phyloP scores from a whole-genome alignment of 1,140 invertebrate species.

The Tyrophagus putrescentiae region DNA sequence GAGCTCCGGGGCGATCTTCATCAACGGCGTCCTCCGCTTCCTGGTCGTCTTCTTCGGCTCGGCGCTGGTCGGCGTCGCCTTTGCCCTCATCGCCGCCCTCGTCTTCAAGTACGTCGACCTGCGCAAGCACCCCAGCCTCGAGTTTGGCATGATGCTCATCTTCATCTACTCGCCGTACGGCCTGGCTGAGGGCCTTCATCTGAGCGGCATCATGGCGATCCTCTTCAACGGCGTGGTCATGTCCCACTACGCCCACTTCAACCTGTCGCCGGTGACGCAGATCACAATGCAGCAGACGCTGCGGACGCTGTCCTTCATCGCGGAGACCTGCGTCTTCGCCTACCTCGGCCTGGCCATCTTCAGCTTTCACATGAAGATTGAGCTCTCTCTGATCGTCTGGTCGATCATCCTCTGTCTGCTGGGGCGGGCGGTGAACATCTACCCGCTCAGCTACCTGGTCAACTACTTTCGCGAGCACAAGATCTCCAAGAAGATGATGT shows the following conservation, averaged over 20 bases:
- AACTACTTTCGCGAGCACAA: conserved; percentile 94
- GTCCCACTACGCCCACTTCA: conserved; percentile 99
- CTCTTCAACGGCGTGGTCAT: conserved; percentile 97
- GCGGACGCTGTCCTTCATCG: conserved; percentile 89
- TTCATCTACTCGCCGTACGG: conserved; percentile 98
- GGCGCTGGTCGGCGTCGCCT: conserved; percentile 85
- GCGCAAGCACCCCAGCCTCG: conserved; percentile 88
- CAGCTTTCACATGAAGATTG: conserved; percentile 61
- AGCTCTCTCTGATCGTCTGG: conserved; percentile 74
- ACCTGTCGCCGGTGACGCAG: conserved; percentile 92
- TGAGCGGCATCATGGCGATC: conserved; percentile 98
- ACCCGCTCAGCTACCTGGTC: conserved; percentile 76
- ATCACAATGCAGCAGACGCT: conserved; percentile 99
- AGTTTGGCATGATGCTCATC: conserved; percentile 95
- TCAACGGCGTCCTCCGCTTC: conserved; percentile 73
- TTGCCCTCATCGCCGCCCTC: conserved; percentile 82
- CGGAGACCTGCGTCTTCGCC: conserved; percentile 98
- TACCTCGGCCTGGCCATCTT: conserved; percentile 94
- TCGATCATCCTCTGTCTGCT: conserved; percentile 75
- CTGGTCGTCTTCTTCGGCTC: conserved; percentile 97
- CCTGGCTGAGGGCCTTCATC: conserved; percentile 85
- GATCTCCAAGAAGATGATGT: conserved; percentile 95
- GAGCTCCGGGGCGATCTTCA: too few relatives aligned
- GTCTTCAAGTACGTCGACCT: conserved; percentile 85
- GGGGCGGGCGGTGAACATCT: conserved; percentile 90